phyloP scores from a whole-genome alignment of 2,113 vertebrate species.

The Megaceryle torquata region DNA sequence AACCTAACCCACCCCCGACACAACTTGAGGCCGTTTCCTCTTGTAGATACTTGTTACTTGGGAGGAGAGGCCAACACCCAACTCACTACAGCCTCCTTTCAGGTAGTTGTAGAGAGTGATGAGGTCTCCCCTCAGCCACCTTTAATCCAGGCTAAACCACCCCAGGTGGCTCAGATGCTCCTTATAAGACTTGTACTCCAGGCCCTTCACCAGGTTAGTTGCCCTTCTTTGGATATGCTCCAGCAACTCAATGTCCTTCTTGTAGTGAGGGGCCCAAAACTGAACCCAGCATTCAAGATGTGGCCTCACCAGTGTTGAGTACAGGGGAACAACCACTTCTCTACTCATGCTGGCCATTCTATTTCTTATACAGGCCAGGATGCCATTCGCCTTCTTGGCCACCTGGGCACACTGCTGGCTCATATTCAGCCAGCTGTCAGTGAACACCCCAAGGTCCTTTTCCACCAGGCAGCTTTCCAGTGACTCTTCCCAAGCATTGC shows the following conservation, averaged over 20 bases:
- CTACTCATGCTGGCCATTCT: too few relatives aligned
- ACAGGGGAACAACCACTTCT: not conserved
- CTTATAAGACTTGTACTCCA: not conserved
- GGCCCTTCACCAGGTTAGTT: not conserved
- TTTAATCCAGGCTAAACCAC: not conserved
- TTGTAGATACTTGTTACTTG: not conserved
- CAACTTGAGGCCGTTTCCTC: not conserved
- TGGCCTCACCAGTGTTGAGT: not conserved
- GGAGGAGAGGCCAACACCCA: not conserved
- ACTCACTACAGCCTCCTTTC: not conserved
- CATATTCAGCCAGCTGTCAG: too few relatives aligned
- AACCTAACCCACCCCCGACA: not conserved
- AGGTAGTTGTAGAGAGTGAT: not conserved
- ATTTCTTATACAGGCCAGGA: too few relatives aligned
- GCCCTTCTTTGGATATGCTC: too few relatives aligned
- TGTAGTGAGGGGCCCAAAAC: not conserved
- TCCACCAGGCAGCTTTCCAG: not conserved
- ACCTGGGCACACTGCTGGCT: too few relatives aligned
- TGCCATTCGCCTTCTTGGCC: too few relatives aligned
- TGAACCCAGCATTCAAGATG: not conserved
- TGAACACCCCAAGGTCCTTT: not conserved
- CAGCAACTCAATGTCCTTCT: not conserved
- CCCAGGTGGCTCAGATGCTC: not conserved
- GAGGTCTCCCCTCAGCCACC: not conserved
- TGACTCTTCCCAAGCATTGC: not conserved